phyloP scores from a whole-genome alignment of 2,797 vertebrate genomes.

The Lerista edwardsae region DNA sequence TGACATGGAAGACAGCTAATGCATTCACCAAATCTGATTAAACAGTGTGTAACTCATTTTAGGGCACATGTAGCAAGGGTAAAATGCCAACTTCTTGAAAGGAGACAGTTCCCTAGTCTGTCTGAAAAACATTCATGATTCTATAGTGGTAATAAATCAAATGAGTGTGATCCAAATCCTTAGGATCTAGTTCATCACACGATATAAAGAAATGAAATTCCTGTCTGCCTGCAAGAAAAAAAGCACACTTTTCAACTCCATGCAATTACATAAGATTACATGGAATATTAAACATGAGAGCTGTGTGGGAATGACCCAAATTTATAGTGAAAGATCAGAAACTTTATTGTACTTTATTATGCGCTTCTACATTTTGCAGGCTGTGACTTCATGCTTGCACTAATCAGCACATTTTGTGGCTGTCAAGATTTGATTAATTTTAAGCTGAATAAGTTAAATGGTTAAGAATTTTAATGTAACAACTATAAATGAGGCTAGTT shows the following conservation, averaged over 20 bases:
- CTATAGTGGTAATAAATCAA: no score
- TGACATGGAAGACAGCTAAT: no score
- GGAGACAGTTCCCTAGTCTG: no score
- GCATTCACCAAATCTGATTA: no score
- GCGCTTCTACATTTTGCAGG: not conserved
- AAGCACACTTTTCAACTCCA: fast-evolving
- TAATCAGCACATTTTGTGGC: not conserved
- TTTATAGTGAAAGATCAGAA: conserved; percentile 10
- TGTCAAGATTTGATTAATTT: conserved; percentile 10
- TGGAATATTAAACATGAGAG: conserved; percentile 4
- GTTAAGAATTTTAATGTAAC: not conserved
- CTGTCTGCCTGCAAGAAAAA: not conserved
- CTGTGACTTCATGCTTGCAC: not conserved
- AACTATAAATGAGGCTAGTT: not conserved
- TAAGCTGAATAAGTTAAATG: not conserved
- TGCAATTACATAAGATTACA: not conserved
- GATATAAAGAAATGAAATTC: not conserved
- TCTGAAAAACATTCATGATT: no score
- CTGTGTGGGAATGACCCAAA: not conserved
- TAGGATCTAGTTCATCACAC: not conserved
- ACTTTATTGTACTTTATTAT: not conserved
- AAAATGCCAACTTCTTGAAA: no score
- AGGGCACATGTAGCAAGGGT: no score
- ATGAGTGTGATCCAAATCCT: not conserved
- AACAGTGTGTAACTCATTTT: no score